Conservation (phyloP, 2,797 vertebrate species). For the Steatocranus sp. region DNA sequence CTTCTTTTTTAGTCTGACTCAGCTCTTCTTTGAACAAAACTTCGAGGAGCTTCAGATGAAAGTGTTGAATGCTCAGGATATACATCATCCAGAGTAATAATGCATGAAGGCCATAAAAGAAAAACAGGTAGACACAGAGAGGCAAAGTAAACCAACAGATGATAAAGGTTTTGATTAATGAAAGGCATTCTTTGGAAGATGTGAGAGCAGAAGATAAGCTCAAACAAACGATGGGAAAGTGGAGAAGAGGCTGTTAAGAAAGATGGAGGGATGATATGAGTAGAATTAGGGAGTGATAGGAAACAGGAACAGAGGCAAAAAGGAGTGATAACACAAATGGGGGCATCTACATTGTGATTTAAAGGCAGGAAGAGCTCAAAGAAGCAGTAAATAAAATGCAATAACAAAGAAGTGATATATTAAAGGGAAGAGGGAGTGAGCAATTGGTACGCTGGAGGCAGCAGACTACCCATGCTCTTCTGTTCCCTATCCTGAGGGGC, state of each 20-base stretch:
- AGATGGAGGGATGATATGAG: not conserved
- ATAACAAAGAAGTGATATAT: constrained; percentile 29
- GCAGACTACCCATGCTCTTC: constrained; percentile 21
- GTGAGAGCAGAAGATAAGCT: not conserved
- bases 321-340: not conserved
- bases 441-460: constrained; percentile 5
- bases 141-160: not conserved
- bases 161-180: constrained; percentile 30
- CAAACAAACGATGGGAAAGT: not conserved
- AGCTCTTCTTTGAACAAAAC: not conserved
- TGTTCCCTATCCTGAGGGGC: not conserved
- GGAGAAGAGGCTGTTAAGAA: not conserved
- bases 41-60: constrained; percentile 15
- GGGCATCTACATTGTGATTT: not conserved
- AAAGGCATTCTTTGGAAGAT: constrained; percentile 1
- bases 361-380: not conserved
- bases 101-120: constrained; percentile 1
- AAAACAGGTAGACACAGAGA: not conserved
- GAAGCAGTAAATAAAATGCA: not conserved
- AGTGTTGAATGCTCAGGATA: not conserved
- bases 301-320: not conserved
- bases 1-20: constrained; percentile 8
- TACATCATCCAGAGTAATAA: constrained; percentile 31
- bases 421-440: constrained; percentile 5
- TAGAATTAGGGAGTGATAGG: not conserved